Evolutionary conservation across 2,888 invertebrate genomes (phyloP).

Genomic region (Strigamia crassipes): DNA sequence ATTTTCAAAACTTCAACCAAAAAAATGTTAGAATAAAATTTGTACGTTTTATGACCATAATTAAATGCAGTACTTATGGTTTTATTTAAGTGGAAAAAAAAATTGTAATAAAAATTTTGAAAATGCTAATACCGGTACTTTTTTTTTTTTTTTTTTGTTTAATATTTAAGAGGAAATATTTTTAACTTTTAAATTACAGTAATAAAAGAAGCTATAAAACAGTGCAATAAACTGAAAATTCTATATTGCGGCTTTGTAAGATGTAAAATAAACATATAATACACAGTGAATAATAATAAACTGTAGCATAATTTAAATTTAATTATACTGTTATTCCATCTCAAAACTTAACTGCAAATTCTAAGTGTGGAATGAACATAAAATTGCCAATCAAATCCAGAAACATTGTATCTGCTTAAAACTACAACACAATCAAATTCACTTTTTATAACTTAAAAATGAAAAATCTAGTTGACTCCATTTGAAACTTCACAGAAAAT

Average conservation of each 20-base stretch:
- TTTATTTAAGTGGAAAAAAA: not conserved
- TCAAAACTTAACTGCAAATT: not conserved
- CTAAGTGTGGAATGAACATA: not conserved
- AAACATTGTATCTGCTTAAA: not conserved
- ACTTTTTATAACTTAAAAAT: not conserved
- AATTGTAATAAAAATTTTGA: not conserved
- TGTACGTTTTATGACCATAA: too few relatives aligned
- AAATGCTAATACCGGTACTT: not conserved
- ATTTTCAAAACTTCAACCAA: not conserved
- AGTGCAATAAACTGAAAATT: not conserved
- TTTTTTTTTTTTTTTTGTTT: not conserved
- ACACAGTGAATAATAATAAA: not conserved
- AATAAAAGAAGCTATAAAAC: not conserved
- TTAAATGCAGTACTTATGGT: too few relatives aligned
- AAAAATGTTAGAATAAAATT: too few relatives aligned
- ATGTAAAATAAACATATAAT: not conserved
- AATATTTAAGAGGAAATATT: not conserved
- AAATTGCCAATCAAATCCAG: not conserved
- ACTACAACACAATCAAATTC: not conserved
- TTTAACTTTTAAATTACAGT: not conserved
- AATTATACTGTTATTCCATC: not conserved
- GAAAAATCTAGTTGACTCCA: not conserved
- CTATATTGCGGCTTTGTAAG: not conserved
- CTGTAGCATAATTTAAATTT: not conserved
- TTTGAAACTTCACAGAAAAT: not conserved